Evolutionary conservation across 2,797 vertebrate species (phyloP).

Genomic region (Bradypus variegatus): DNA sequence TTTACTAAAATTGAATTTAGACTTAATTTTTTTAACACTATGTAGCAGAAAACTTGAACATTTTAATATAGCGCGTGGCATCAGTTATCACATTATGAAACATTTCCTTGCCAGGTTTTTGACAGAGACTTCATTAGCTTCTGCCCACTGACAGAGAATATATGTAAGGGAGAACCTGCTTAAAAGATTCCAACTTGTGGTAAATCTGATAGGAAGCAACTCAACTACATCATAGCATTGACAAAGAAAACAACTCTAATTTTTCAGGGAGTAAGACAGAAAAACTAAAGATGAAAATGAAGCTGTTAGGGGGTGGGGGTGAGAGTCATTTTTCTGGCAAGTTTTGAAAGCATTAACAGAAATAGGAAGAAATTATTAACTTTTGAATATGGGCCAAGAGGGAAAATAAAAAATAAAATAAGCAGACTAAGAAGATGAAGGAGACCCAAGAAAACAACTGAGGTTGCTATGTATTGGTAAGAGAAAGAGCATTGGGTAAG

Average conservation of each 20-base stretch:
- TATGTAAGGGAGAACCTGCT: background rate
- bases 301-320: background rate
- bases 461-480: background rate
- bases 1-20: conserved; percentile 27
- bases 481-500: background rate
- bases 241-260: background rate
- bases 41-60: background rate
- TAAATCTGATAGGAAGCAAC: background rate
- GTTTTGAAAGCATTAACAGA: background rate
- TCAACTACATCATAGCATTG: background rate
- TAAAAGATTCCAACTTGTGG: background rate
- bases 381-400: background rate
- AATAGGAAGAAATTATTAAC: conserved; percentile 6
- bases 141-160: background rate
- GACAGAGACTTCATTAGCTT: background rate
- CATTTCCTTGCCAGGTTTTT: conserved; percentile 20
- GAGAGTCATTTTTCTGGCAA: background rate
- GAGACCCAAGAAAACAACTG: background rate
- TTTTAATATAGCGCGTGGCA: background rate
- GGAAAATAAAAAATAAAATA: background rate
- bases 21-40: background rate
- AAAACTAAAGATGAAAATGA: background rate
- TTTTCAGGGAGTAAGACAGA: background rate
- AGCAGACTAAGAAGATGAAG: background rate
- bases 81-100: background rate